A percentile compares a stretch with the other conserved stretches of the same genome.
phyloP scores from a whole-genome alignment of 2,888 invertebrate species.

The Pterobdella sp. region DNA sequence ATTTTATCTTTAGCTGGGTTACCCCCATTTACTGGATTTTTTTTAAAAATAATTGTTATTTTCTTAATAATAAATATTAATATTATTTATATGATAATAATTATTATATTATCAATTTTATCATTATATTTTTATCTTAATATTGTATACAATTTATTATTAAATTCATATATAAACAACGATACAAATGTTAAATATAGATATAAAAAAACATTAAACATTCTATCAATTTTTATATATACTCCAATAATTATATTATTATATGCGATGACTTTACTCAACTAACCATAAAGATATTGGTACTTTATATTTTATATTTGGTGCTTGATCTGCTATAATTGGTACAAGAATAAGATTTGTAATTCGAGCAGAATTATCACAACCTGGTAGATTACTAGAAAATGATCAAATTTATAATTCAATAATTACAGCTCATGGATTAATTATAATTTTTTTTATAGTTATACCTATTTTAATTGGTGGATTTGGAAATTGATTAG shows the following conservation, averaged over 20 bases:
- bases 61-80: background rate
- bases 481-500: slow-evolving; percentile 74
- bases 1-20: slow-evolving; percentile 34
- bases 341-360: slow-evolving; percentile 69
- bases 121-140: slow-evolving; percentile 35
- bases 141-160: slow-evolving; percentile 24
- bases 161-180: background rate
- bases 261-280: slow-evolving; percentile 59
- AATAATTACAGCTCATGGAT: slow-evolving; percentile 70
- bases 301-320: slow-evolving; percentile 60
- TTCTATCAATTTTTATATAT: background rate
- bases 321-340: slow-evolving; percentile 61
- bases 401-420: slow-evolving; percentile 72
- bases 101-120: slow-evolving; percentile 31
- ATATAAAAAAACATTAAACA: background rate
- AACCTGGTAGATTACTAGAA: slow-evolving; percentile 61
- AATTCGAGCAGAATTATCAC: slow-evolving; percentile 44
- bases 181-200: background rate
- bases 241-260: slow-evolving; percentile 12
- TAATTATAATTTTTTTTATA: slow-evolving; percentile 75
- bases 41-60: slow-evolving; percentile 35
- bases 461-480: slow-evolving; percentile 57
- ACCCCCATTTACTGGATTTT: slow-evolving; percentile 36
- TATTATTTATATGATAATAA: slow-evolving; percentile 13
- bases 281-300: slow-evolving; percentile 66